Evolutionary conservation across 2,888 invertebrate genomes (phyloP).

Genomic region (Thyatira batis): DNA sequence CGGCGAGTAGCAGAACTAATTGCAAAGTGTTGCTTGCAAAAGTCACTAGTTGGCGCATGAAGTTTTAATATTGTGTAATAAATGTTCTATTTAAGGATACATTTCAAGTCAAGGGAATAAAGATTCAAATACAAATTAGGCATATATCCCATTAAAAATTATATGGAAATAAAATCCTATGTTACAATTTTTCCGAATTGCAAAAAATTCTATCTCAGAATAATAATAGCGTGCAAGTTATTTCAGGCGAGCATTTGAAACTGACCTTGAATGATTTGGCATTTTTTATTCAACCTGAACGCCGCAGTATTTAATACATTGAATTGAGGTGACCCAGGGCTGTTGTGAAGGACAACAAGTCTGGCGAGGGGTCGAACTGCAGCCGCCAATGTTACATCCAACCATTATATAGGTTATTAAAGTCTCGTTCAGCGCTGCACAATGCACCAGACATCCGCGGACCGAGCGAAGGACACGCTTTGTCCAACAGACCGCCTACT

Average conservation of each 20-base stretch:
- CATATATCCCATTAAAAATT: too few relatives aligned
- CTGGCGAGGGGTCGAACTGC: conserved; percentile 3
- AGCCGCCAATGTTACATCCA: neutral
- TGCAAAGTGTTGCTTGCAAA: conserved; percentile 28
- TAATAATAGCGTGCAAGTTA: too few relatives aligned
- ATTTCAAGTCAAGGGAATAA: too few relatives aligned
- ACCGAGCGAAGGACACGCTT: conserved; percentile 64
- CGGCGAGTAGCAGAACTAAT: conserved; percentile 65
- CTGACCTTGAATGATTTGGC: too few relatives aligned
- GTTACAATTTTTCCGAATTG: neutral
- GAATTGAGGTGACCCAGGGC: neutral
- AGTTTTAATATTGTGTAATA: conserved; percentile 1
- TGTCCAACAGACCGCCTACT: conserved; percentile 39
- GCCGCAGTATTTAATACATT: neutral
- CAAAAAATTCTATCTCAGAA: neutral
- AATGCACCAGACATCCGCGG: conserved; percentile 57
- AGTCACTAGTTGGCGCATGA: conserved; percentile 54
- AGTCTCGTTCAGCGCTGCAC: conserved; percentile 37
- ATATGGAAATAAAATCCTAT: too few relatives aligned
- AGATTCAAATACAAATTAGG: too few relatives aligned
- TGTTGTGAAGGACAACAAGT: neutral
- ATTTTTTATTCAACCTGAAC: neutral
- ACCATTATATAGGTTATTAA: conserved; percentile 25
- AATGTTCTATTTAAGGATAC: too few relatives aligned
- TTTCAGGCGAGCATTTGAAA: too few relatives aligned